phyloP scores from a whole-genome alignment of 2,888 invertebrate genomes.

The Athalia circularis region DNA sequence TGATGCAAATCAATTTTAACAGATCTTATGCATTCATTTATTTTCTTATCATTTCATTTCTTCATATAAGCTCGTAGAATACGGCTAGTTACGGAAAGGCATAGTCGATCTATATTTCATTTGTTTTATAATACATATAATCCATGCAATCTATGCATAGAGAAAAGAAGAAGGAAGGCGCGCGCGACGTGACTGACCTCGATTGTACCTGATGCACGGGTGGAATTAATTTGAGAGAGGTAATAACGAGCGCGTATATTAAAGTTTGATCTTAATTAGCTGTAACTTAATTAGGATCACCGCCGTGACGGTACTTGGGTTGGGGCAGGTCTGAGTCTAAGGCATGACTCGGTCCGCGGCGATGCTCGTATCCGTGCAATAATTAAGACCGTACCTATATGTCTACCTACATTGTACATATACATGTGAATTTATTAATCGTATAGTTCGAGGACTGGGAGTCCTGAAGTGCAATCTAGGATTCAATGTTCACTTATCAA shows the following conservation, averaged over 20 bases:
- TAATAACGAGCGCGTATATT: constrained; percentile 65
- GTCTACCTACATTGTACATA: not conserved
- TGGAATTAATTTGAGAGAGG: constrained; percentile 60
- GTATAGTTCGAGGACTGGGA: too few species aligned
- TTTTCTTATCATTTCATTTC: too few species aligned
- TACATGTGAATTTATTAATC: not conserved
- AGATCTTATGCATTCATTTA: too few species aligned
- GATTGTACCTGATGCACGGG: constrained; percentile 55
- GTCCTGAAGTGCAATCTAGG: too few species aligned
- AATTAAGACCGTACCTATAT: constrained; percentile 65
- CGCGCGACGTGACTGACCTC: constrained; percentile 51
- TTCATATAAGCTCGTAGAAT: too few species aligned
- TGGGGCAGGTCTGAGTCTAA: constrained; percentile 67
- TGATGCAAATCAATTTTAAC: too few species aligned
- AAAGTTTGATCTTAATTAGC: constrained; percentile 73
- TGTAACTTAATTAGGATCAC: constrained; percentile 72
- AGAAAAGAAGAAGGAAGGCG: constrained; percentile 46
- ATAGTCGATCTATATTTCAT: too few species aligned
- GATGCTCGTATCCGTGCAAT: constrained; percentile 58
- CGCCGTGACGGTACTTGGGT: constrained; percentile 69
- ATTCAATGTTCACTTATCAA: too few species aligned
- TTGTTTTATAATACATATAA: constrained; percentile 13
- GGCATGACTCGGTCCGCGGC: constrained; percentile 63
- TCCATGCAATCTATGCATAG: constrained; percentile 33
- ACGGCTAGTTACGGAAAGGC: too few species aligned